Base-by-base conservation (phyloP, 2,888 invertebrate genomes). In the Stenotaenia linearis region DNA sequence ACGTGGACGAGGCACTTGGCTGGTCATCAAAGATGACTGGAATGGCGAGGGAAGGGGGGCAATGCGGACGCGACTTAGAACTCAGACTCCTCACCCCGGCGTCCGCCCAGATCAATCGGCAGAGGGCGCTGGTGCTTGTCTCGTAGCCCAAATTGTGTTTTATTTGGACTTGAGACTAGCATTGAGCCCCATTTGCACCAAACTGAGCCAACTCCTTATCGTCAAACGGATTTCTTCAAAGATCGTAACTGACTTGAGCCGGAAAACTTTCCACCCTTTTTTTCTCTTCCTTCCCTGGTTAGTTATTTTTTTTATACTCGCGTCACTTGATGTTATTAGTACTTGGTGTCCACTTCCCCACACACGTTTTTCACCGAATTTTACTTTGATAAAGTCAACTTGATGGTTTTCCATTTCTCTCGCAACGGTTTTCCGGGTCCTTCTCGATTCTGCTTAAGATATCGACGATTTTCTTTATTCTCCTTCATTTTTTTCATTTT, bases 161-260 rank as follows among this genome's bases (percentile, higher is more conserved):
- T 69, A 69, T 69, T 69, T 69, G 69, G 69, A 69, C 69, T 28
- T 69, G 69, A 69, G 69, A 69, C 69, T 28, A 69, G 69, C 23
- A 69, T 69, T 69, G 69, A 69, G 69, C 69, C 25, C 69, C 69
- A 69, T 69, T 69, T 69, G 69, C 69, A 69, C 69, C 69, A 69
- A 69, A 69, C 69, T 69, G 69, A 69, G 69, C 69, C 69, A 69
- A 69, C 69, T 69, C 69, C 69, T 69, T 69, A 69, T 69, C 69
- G 69, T 69, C 69, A 25, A 69, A 69, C 25, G 69, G 69, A 69
- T 69, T 69, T 69, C 25, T 25, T 12, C 28, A 69, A 69, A 69
- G 69, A 69, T 69, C 69, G 69, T 69, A 69, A 69, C 69, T 69
- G 69, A 69, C 69, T 69, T 69, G 25, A 69, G 12, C 69, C 69